These are phyloP conservation scores for Orchesellides sinensis DNA, from an alignment of 2,888 invertebrate species.

Conservation along the genomic window DNA sequence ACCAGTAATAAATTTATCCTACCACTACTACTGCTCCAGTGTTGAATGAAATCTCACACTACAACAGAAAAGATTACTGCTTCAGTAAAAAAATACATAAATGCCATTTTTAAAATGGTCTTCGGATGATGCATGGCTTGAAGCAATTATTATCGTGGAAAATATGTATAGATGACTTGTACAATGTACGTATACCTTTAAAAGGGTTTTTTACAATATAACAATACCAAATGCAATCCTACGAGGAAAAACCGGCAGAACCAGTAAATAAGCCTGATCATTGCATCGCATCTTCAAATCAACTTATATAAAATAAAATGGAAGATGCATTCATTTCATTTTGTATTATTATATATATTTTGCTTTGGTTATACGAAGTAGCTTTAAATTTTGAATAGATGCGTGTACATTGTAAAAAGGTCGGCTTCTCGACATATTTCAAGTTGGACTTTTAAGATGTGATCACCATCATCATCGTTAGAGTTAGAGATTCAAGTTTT, in stretches of 20 bases:
- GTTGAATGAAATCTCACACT: slow-evolving; percentile 47
- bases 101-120: slow-evolving; percentile 54
- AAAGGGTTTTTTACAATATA: no score
- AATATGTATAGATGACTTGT: neutral
- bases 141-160: slow-evolving; percentile 17
- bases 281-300: neutral
- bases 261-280: slow-evolving; percentile 48
- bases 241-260: slow-evolving; percentile 41
- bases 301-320: neutral
- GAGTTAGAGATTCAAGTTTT: neutral
- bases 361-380: no score
- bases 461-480: neutral
- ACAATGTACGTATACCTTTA: no score
- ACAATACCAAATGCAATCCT: no score
- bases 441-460: neutral
- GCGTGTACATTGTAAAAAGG: neutral
- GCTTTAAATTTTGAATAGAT: no score
- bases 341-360: no score
- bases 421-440: neutral
- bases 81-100: no score
- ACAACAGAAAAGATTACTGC: slow-evolving; percentile 24
- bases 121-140: slow-evolving; percentile 53
- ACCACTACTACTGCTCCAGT: no score
- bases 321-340: neutral
- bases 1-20: slow-evolving; percentile 41